Evolutionary conservation across 2,888 invertebrate genomes (phyloP).

Genomic region (Selenia dentaria): DNA sequence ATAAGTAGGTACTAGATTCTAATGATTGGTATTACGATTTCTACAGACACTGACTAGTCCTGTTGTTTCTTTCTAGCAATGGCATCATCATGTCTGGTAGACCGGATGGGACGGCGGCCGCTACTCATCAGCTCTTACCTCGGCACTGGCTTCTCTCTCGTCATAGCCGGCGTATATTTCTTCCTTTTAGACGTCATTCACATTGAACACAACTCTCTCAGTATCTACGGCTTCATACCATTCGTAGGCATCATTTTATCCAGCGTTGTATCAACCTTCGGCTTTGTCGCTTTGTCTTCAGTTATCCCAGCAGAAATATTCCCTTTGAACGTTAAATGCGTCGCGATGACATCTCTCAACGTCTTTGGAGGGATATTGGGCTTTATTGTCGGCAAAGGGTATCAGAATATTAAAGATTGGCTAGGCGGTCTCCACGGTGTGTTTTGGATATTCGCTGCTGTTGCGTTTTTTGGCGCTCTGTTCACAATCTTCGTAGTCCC

Average conservation of each 20-base stretch:
- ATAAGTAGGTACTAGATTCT: too few species aligned
- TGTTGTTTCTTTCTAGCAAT: slow-evolving; percentile 45
- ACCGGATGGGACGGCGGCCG: slow-evolving; percentile 61
- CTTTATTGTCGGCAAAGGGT: slow-evolving; percentile 67
- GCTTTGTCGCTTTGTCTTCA: slow-evolving; percentile 69
- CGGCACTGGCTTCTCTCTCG: slow-evolving; percentile 47
- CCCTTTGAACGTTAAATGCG: slow-evolving; percentile 77
- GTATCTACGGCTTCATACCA: slow-evolving; percentile 45
- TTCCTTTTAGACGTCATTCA: slow-evolving; percentile 44
- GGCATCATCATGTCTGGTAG: slow-evolving; percentile 49
- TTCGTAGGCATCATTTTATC: slow-evolving; percentile 61
- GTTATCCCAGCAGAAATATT: slow-evolving; percentile 80
- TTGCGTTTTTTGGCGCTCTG: slow-evolving; percentile 64
- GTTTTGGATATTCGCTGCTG: slow-evolving; percentile 70
- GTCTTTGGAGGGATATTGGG: slow-evolving; percentile 70
- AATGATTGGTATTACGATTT: too few species aligned
- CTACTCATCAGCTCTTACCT: slow-evolving; percentile 61
- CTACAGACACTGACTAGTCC: too few species aligned
- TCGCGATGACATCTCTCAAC: slow-evolving; percentile 71
- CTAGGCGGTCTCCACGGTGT: slow-evolving; percentile 62
- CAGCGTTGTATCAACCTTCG: slow-evolving; percentile 53
- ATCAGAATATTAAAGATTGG: slow-evolving; percentile 66
- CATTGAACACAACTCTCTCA: slow-evolving; percentile 23
- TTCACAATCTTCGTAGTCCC: slow-evolving; percentile 70
- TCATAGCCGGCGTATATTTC: slow-evolving; percentile 54